These are phyloP conservation scores for Sinocyclocheilus anophthalmus DNA, from an alignment of 2,113 vertebrate species.

Conservation along the genomic window DNA sequence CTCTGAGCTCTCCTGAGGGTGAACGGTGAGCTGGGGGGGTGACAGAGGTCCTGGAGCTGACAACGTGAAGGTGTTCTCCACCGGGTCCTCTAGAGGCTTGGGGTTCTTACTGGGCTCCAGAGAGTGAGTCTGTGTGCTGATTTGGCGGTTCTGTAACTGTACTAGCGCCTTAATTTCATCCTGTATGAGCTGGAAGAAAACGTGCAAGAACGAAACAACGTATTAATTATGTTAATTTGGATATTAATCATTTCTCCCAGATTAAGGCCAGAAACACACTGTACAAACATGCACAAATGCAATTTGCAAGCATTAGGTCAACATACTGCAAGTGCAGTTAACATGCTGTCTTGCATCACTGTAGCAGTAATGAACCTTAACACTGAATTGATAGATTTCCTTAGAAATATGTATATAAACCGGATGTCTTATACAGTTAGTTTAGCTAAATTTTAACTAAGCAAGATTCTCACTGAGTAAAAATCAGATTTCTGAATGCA, in stretches of 20 bases:
- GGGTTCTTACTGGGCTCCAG: conserved; percentile 58
- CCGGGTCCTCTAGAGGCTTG: conserved; percentile 57
- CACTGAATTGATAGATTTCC: too few relatives aligned
- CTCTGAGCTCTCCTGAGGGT: conserved; percentile 62
- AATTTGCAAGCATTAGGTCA: not conserved
- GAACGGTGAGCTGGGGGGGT: conserved; percentile 66
- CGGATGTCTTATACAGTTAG: not conserved
- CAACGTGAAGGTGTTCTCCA: conserved; percentile 46
- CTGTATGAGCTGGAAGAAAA: conserved; percentile 83
- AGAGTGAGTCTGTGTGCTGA: conserved; percentile 58
- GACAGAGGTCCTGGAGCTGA: conserved; percentile 61
- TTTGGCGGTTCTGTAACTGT: conserved; percentile 79
- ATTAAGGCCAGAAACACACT: not conserved
- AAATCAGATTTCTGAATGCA: not conserved
- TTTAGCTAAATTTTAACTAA: not conserved
- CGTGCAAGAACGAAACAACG: not conserved
- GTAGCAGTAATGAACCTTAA: not conserved
- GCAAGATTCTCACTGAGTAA: not conserved
- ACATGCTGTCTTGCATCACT: not conserved
- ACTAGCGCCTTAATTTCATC: conserved; percentile 91
- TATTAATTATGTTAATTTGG: not conserved
- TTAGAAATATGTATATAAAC: not conserved
- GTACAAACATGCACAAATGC: not conserved
- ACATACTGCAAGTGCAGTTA: not conserved
- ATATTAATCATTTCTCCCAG: not conserved